Percentiles rank a stretch among this genome's conserved stretches.
Evolutionary conservation across 2,888 invertebrate species (phyloP).

Genomic region (Gari tellinella): DNA sequence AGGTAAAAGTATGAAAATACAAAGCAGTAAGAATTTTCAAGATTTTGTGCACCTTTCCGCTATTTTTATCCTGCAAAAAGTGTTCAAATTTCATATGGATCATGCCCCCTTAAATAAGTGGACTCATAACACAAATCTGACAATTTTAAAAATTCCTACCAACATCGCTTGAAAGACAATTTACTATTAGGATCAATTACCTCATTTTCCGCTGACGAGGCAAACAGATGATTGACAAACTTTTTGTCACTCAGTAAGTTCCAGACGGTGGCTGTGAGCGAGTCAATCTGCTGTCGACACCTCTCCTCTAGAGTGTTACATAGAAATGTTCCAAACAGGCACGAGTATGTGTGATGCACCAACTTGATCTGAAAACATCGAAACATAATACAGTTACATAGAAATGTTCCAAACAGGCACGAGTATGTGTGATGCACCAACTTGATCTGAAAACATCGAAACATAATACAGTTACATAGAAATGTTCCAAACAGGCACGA

Average conservation of each 20-base stretch:
- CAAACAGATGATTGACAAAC: constrained; percentile 94
- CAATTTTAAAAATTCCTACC: no score
- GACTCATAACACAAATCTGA: no score
- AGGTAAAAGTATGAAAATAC: no score
- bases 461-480: constrained; percentile 89
- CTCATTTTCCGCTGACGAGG: constrained; percentile 85
- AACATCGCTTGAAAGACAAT: no score
- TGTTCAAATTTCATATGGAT: no score
- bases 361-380: constrained; percentile 92
- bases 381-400: constrained; percentile 89
- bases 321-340: constrained; percentile 98
- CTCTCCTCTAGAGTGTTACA: constrained; percentile 88
- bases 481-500: constrained; percentile 99
- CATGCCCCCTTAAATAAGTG: no score
- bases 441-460: constrained; percentile 90
- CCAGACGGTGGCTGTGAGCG: constrained; percentile 92
- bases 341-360: constrained; percentile 97
- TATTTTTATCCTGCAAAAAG: no score
- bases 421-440: constrained; percentile 97
- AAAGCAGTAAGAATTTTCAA: no score
- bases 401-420: constrained; percentile 98
- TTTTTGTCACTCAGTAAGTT: constrained; percentile 89
- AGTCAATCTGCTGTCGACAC: constrained; percentile 65
- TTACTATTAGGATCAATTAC: no score
- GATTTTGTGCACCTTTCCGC: no score